Conservation (phyloP, 1,140 invertebrate species). For the Drosophila sp. region DNA sequence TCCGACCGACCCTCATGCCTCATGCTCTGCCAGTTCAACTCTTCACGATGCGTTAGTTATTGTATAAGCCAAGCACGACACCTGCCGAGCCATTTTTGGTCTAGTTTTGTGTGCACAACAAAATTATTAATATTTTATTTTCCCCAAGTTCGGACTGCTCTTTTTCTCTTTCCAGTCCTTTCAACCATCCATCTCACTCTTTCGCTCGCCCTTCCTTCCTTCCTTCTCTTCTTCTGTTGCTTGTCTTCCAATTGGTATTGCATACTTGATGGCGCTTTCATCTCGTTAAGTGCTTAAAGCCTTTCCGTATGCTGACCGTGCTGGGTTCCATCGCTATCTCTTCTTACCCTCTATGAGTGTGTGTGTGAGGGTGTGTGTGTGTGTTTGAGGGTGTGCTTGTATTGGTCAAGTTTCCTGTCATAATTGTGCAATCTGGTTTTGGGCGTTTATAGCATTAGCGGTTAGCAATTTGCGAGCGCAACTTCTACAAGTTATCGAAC, state of each 20-base stretch:
- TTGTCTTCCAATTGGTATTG: conserved; percentile 42
- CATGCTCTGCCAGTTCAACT: background rate
- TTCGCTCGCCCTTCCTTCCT: background rate
- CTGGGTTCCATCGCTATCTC: background rate
- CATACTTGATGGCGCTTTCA: conserved; percentile 70
- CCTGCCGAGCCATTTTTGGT: conserved; percentile 63
- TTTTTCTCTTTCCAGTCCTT: background rate
- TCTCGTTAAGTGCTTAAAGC: conserved; percentile 74
- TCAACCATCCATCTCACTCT: background rate
- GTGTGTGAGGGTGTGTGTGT: background rate
- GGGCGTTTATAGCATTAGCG: conserved; percentile 67
- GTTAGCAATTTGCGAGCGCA: conserved; percentile 44
- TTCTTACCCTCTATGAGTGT: background rate
- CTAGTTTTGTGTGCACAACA: conserved; percentile 55
- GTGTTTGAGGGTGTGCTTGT: background rate
- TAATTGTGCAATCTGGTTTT: conserved; percentile 68
- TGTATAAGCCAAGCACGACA: conserved; percentile 74
- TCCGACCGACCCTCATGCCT: background rate
- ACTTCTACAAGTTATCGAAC: conserved; percentile 17
- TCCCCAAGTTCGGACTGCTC: conserved; percentile 3
- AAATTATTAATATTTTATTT: conserved; percentile 78
- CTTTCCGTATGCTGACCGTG: conserved; percentile 42
- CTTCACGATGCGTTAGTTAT: conserved; percentile 61
- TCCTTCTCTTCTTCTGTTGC: conserved; percentile 6
- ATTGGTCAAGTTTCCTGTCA: conserved; percentile 57